Evolutionary conservation across 2,888 invertebrate species (phyloP), one percentile per base, ranked within the genome.

Genomic region (Camptogramma bilineatum): DNA sequence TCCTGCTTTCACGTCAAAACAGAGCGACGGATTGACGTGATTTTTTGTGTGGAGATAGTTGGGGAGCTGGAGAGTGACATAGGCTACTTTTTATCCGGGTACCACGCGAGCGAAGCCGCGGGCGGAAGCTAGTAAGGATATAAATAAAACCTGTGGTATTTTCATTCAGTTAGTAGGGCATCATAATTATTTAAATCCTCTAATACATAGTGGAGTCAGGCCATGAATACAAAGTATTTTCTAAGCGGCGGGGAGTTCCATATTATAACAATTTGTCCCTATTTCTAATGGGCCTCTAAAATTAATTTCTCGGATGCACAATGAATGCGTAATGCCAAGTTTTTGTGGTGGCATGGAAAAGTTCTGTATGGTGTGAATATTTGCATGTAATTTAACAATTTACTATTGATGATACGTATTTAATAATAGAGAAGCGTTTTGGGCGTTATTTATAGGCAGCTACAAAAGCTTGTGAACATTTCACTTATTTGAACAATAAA

Each of bases 231-330:
- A 17, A 44, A 44, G 44, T 44, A 16, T 44, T 16, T 44, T 17
- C 44, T 44, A 44, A 44, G 17, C 44, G 16, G 44, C 17, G 44
- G 44, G 42, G 16, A 16, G 16, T 16, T 44, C 16, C 34, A 39
- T 13, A 39, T 16, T 10, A 52, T 52, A 19, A 52, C 34, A 52
- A 39, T 39, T 39, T 52, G 19, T 19, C 52, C 52, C 39, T 52
- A 21, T 19, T 54, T 46, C 39, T 19, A 46, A 44, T 44, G 10
- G 47, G 47, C 28, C 46, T 28, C 55, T 31, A 10, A 47, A 56
- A 56, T 56, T 56, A 56, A 56, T 56, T 52, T 19, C 19, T 39
- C 34, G 17, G 34, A 52, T 52, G 52, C 39, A 19, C 34, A 39
- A 31, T 39, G 52, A 52, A 52, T 52, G 13, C n/a, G n/a, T 52